Percentiles rank a stretch among this genome's conserved stretches.
phyloP scores from a whole-genome alignment of 2,797 vertebrate genomes.

The Darevskia mixta region DNA sequence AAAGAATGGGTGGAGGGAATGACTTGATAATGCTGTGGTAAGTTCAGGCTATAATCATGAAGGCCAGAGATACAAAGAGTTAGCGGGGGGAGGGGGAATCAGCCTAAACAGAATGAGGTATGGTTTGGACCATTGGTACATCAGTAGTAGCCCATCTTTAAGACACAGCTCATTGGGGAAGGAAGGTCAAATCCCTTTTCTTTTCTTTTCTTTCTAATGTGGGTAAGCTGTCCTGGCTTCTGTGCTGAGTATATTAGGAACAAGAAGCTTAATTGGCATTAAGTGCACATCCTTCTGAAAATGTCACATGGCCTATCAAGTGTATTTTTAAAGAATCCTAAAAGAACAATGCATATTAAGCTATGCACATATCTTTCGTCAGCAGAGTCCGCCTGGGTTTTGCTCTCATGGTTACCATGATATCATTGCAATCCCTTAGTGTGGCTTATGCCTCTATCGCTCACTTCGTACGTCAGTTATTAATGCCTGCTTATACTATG shows the following conservation, averaged over 20 bases:
- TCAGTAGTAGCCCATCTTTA: neutral
- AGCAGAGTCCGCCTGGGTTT: slow-evolving; percentile 61
- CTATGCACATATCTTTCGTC: slow-evolving; percentile 52
- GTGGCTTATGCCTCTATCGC: slow-evolving; percentile 37
- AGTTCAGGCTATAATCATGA: neutral
- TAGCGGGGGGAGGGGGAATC: neutral
- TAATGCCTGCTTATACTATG: slow-evolving; percentile 58
- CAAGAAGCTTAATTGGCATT: neutral
- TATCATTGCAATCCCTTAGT: slow-evolving; percentile 58
- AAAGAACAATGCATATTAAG: slow-evolving; percentile 54
- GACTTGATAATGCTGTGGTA: neutral
- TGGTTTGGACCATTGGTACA: neutral
- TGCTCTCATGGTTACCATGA: slow-evolving; percentile 74
- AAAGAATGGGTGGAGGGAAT: neutral
- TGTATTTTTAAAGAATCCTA: neutral
- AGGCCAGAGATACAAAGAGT: neutral
- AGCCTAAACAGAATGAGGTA: neutral
- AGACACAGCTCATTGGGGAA: neutral
- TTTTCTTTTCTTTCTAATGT: neutral
- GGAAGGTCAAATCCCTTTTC: neutral
- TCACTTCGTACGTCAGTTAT: slow-evolving; percentile 64
- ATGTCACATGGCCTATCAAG: slow-evolving; percentile 9
- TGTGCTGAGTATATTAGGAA: neutral
- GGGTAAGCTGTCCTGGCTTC: neutral
- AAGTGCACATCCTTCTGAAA: slow-evolving; percentile 44